Evolutionary conservation across 2,113 vertebrate species (phyloP).

Genomic region (Platichthys flesus): DNA sequence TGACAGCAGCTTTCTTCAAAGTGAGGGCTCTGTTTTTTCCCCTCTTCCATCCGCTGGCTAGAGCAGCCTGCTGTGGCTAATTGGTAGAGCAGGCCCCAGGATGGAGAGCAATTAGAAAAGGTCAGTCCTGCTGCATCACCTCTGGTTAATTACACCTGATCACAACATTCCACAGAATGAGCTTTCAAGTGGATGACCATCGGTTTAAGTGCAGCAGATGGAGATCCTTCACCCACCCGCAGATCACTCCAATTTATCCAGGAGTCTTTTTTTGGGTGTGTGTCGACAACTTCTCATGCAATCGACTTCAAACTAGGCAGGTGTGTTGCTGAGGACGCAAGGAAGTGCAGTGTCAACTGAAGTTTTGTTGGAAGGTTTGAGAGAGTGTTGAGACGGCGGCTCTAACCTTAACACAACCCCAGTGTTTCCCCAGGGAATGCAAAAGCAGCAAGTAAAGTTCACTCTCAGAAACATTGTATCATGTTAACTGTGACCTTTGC

Average conservation of each 20-base stretch:
- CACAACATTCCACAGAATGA: conserved; percentile 49
- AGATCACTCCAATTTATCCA: background rate
- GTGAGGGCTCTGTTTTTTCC: conserved; percentile 15
- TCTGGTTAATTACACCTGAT: conserved; percentile 67
- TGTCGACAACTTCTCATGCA: background rate
- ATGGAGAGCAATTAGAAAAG: conserved; percentile 71
- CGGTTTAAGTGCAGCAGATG: conserved; percentile 30
- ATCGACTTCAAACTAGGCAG: background rate
- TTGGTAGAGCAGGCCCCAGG: conserved; percentile 59
- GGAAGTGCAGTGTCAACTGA: background rate
- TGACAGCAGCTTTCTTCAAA: conserved; percentile 2
- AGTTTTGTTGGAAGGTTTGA: too few relatives aligned
- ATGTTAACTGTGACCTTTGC: too few relatives aligned
- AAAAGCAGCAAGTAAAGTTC: too few relatives aligned
- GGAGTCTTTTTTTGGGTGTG: background rate
- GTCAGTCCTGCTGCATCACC: conserved; percentile 65
- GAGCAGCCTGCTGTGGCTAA: conserved; percentile 56
- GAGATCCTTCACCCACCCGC: conserved; percentile 31
- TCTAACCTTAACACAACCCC: too few relatives aligned
- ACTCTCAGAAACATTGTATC: too few relatives aligned
- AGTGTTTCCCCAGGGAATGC: too few relatives aligned
- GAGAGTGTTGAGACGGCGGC: too few relatives aligned
- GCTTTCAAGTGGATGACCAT: conserved; percentile 47
- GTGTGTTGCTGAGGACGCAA: background rate
- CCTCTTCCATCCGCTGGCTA: conserved; percentile 36